Percentiles rank a stretch among this genome's conserved stretches.
phyloP scores from a whole-genome alignment of 1,140 invertebrate genomes.

The Chironomus tepperi region DNA sequence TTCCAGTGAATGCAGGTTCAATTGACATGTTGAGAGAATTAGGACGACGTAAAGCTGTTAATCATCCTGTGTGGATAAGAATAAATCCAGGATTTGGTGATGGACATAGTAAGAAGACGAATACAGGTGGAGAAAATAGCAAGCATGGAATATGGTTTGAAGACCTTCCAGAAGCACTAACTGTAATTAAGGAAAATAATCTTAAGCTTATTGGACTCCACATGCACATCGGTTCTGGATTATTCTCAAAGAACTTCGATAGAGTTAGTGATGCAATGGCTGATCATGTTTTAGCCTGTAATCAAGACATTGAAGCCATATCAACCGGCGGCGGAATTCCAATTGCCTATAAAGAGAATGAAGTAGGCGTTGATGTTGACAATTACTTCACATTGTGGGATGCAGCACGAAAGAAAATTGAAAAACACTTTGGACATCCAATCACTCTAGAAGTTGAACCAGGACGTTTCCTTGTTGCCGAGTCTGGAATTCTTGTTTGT shows the following conservation, averaged over 20 bases:
- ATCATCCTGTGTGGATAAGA: neutral
- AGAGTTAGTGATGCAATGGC: neutral
- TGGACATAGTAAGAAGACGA: neutral
- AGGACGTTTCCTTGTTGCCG: neutral
- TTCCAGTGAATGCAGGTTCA: neutral
- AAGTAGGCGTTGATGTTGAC: neutral
- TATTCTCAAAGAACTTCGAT: conserved; percentile 9
- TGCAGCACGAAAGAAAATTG: conserved; percentile 9
- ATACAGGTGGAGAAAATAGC: neutral
- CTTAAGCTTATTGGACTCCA: neutral
- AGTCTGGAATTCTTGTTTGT: neutral
- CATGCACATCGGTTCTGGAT: conserved; percentile 15
- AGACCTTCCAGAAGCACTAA: neutral
- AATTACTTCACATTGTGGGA: neutral
- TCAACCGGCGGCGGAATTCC: conserved; percentile 18
- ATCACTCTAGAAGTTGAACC: neutral
- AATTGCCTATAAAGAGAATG: neutral
- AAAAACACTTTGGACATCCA: conserved; percentile 20
- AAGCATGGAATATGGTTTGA: conserved; percentile 6
- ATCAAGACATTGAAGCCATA: conserved; percentile 15
- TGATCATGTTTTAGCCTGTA: neutral
- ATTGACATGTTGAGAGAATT: neutral
- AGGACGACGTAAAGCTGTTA: neutral
- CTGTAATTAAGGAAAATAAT: neutral
- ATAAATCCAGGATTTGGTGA: neutral